Base-by-base conservation (phyloP, 2,888 invertebrate genomes). In the Tridacna crocea region DNA sequence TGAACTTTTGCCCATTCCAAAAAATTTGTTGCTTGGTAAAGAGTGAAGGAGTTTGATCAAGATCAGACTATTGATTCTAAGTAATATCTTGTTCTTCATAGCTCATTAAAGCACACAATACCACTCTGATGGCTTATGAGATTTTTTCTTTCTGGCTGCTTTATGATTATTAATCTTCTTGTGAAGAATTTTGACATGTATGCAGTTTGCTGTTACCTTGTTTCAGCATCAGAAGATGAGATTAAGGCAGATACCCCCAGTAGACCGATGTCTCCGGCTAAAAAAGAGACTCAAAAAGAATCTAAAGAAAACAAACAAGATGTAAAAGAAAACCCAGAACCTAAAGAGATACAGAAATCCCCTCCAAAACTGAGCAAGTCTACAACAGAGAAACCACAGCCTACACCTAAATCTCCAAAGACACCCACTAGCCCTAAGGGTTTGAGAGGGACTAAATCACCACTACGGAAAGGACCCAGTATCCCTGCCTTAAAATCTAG, bases 401-500 rank as follows among this genome's bases (percentile, higher is more conserved):
- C 80, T 8, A 66, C 68, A 10, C 77, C 80, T 24, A 85, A 82
- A 68, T 75, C 78, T n/a, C 79, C 80, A 0, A 80, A 80, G 63
- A 60, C 72, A 15, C 82, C 75, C 55, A 61, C 60, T 15, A 74
- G 63, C 60, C 79, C 79, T 12, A 82, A 79, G 66, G 60, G 66
- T 48, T 70, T 77, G 11, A 12, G 26, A 3, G 55, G 63, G 22
- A 36, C 65, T 1, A 83, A 86, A 36, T 75, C 77, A 27, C 79
- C 75, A n/a, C 72, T 86, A 10, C 60, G 86, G 63, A 79, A 80
- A 75, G 86, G 86, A 3, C 86, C 86, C 19, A 80, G 81, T 77
- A 86, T 86, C 48, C 81, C 83, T 26, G 78, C 83, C n/a, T 66
- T 75, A 13, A 81, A 77, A 58, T 68, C 68, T 66, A 66, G 55